phyloP scores from a whole-genome alignment of 1,140 invertebrate species.

The Branchinecta lynchi region DNA sequence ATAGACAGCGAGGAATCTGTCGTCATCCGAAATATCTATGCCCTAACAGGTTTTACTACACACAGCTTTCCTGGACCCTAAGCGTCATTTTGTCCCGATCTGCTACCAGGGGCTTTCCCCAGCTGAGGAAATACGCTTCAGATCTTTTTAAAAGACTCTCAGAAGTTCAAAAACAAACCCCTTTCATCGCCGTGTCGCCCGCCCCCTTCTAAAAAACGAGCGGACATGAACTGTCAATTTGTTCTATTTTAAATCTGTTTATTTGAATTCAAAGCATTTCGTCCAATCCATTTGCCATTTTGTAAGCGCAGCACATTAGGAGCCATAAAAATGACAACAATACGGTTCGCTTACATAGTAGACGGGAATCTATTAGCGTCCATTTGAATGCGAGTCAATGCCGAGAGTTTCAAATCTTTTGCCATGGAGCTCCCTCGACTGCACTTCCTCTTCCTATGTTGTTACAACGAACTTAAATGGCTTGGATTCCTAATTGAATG shows the following conservation, averaged over 20 bases:
- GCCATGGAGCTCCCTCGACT: not conserved
- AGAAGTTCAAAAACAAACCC: not conserved
- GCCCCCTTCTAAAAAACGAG: not conserved
- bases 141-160: too few relatives aligned
- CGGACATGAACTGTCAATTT: constrained; percentile 9
- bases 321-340: not conserved
- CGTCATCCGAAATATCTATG: too few relatives aligned
- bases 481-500: constrained; percentile 3
- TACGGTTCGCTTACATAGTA: not conserved
- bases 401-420: not conserved
- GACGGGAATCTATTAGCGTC: not conserved
- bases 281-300: constrained; percentile 9
- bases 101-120: too few relatives aligned
- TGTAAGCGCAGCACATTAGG: not conserved
- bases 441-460: not conserved
- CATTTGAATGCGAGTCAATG: not conserved
- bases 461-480: not conserved
- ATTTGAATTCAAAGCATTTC: constrained; percentile 10
- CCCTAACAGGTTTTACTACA: too few relatives aligned
- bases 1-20: too few relatives aligned
- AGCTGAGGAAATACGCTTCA: too few relatives aligned
- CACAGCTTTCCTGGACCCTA: too few relatives aligned
- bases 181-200: not conserved
- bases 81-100: too few relatives aligned
- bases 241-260: not conserved